Percentiles rank a stretch among this genome's conserved stretches.
Conservation (phyloP, 2,888 invertebrate genomes). For the Xylota sylvarum region DNA sequence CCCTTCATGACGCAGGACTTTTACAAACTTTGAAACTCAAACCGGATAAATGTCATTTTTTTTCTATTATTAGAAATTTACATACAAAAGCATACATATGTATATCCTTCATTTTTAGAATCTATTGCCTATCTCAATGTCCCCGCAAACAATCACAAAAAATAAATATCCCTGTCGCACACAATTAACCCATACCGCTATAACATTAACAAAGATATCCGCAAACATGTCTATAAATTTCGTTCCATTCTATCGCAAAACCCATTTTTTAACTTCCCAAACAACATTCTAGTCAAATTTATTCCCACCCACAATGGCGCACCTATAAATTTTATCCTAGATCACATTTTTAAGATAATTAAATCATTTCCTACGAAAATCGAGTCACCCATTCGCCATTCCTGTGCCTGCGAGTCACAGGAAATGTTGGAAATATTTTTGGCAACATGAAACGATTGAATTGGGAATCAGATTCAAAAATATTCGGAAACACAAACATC, state of each 20-base stretch:
- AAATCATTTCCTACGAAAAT: slow-evolving; percentile 15
- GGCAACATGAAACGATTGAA: not conserved
- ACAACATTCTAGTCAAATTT: slow-evolving; percentile 4
- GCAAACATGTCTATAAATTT: slow-evolving; percentile 17
- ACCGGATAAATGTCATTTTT: not conserved
- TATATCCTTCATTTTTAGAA: not conserved
- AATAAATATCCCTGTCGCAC: slow-evolving; percentile 5
- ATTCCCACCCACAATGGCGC: slow-evolving; percentile 11
- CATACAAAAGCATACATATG: not conserved
- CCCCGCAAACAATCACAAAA: not conserved
- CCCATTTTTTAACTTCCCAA: slow-evolving; percentile 1
- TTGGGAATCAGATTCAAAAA: not conserved
- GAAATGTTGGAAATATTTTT: not conserved
- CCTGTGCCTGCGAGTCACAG: not conserved
- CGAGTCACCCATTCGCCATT: not conserved
- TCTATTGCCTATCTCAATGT: not conserved
- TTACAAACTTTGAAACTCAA: not conserved
- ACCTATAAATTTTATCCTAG: slow-evolving; percentile 25
- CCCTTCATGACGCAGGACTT: not conserved
- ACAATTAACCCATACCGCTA: slow-evolving; percentile 3
- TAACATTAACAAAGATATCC: slow-evolving; percentile 10
- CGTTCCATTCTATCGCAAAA: slow-evolving; percentile 6
- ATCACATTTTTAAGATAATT: slow-evolving; percentile 34
- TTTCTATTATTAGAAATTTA: not conserved
- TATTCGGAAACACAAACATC: not conserved